phyloP scores from a whole-genome alignment of 2,797 vertebrate genomes.

The Pempheris klunzingeri region DNA sequence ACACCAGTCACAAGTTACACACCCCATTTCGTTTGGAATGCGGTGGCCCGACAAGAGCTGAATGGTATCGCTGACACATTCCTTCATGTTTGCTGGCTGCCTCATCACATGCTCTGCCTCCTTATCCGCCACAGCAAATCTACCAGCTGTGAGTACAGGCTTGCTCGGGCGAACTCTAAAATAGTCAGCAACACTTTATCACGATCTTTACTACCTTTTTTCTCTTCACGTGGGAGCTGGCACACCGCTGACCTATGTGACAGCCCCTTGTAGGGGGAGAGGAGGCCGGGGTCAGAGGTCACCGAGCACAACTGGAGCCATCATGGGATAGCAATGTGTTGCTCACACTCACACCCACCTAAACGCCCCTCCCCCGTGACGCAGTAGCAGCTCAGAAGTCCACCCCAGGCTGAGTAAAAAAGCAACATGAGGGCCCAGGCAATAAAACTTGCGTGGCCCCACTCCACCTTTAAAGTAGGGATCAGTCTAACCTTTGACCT shows the following conservation, averaged over 20 bases:
- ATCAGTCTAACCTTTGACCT: constrained; percentile 80
- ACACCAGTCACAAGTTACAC: constrained; percentile 79
- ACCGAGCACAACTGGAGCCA: constrained; percentile 63
- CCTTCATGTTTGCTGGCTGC: constrained; percentile 57
- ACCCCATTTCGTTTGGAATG: constrained; percentile 76
- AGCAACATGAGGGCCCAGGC: constrained; percentile 66
- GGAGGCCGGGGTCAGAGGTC: constrained; percentile 64
- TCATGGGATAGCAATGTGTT: constrained; percentile 65
- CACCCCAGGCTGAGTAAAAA: constrained; percentile 63
- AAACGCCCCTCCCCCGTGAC: constrained; percentile 39
- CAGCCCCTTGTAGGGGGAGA: constrained; percentile 39
- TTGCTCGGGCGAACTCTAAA: not conserved
- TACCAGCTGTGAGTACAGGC: constrained; percentile 26
- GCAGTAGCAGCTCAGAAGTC: constrained; percentile 43
- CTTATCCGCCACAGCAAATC: constrained; percentile 41
- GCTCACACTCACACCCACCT: constrained; percentile 52
- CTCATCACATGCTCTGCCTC: constrained; percentile 61
- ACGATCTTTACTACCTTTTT: not conserved
- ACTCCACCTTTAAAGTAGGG: constrained; percentile 74
- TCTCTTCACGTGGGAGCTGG: constrained; percentile 25
- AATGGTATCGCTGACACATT: constrained; percentile 71
- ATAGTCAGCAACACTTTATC: not conserved
- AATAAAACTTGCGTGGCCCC: constrained; percentile 70
- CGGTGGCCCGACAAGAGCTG: constrained; percentile 39
- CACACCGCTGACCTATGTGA: constrained; percentile 50